phyloP scores from a whole-genome alignment of 2,888 invertebrate species.

The Tricholauxania praeusta region DNA sequence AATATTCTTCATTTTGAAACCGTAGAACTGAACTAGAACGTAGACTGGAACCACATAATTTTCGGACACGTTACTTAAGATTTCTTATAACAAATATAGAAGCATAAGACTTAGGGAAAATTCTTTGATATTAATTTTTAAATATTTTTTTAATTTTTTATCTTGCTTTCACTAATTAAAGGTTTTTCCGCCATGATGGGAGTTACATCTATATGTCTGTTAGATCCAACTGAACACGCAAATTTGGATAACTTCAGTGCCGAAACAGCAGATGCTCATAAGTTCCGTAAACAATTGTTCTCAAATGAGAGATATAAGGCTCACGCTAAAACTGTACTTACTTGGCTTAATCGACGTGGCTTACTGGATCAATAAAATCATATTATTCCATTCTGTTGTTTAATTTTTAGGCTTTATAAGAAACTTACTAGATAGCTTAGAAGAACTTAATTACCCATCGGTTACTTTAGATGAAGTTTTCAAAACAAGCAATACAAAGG shows the following conservation, averaged over 20 bases:
- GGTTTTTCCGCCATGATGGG: slow-evolving; percentile 36
- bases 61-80: too few species aligned
- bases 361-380: slow-evolving; percentile 25
- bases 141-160: not conserved
- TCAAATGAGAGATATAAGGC: slow-evolving; percentile 26
- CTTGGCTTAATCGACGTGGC: slow-evolving; percentile 32
- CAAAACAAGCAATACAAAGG: too few species aligned
- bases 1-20: too few species aligned
- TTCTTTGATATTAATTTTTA: too few species aligned
- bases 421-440: too few species aligned
- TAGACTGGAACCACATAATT: too few species aligned
- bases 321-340: slow-evolving; percentile 26
- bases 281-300: slow-evolving; percentile 19
- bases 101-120: not conserved
- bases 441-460: too few species aligned
- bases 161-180: not conserved
- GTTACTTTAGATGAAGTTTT: too few species aligned
- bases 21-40: too few species aligned
- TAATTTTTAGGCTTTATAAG: too few species aligned
- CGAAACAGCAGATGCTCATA: slow-evolving; percentile 21
- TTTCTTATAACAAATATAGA: too few species aligned
- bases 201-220: slow-evolving; percentile 10
- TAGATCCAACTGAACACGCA: slow-evolving; percentile 19
- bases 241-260: slow-evolving; percentile 19
- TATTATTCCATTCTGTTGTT: too few species aligned